phyloP scores from a whole-genome alignment of 2,888 invertebrate species.

The Dryobotodes eremita region DNA sequence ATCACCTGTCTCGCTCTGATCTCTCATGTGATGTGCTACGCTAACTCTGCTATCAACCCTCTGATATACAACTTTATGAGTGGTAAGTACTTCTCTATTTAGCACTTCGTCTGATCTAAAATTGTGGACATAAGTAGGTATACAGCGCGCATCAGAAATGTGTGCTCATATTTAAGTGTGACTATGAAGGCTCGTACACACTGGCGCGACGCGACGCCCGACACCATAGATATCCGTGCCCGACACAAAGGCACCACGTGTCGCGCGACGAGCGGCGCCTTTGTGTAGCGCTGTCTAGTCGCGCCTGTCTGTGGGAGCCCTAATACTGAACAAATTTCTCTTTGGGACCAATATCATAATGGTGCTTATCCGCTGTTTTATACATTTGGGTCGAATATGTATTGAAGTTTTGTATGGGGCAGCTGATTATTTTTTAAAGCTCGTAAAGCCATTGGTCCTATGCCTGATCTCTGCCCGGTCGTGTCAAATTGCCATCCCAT shows the following conservation, averaged over 20 bases:
- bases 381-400: neutral
- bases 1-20: slow-evolving; percentile 92
- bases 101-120: neutral
- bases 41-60: slow-evolving; percentile 98
- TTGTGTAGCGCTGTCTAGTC: no score
- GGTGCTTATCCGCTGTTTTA: neutral
- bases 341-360: neutral
- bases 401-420: neutral
- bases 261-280: no score
- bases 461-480: neutral
- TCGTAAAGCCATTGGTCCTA: no score
- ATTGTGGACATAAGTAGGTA: neutral
- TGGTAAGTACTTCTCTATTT: slow-evolving; percentile 91
- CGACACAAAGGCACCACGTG: no score
- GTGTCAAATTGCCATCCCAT: no score
- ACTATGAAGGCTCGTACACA: no score
- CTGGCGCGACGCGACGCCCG: no score
- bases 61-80: slow-evolving; percentile 99
- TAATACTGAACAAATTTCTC: neutral
- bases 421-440: no score
- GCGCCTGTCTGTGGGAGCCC: no score
- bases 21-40: slow-evolving; percentile 97
- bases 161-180: neutral
- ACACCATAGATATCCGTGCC: no score
- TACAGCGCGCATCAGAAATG: neutral